Evolutionary conservation across 2,888 invertebrate genomes (phyloP).

Genomic region (Dione vanillae): DNA sequence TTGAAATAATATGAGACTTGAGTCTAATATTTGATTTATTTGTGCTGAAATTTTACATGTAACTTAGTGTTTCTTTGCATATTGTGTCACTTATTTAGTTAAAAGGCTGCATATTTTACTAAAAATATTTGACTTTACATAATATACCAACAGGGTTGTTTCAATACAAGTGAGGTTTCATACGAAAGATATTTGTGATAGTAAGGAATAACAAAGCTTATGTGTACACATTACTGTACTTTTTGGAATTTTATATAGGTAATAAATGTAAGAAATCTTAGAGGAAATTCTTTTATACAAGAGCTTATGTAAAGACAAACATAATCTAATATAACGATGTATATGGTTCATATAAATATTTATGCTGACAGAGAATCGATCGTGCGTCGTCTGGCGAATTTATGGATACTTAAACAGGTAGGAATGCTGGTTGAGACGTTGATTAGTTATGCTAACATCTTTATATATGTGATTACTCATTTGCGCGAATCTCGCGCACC

Average conservation of each 20-base stretch:
- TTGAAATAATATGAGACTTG: background rate
- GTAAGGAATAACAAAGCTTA: background rate
- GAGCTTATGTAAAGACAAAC: slow-evolving; percentile 4
- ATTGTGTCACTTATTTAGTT: too few relatives aligned
- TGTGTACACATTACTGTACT: background rate
- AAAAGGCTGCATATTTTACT: too few relatives aligned
- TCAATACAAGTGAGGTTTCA: too few relatives aligned
- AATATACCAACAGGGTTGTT: too few relatives aligned
- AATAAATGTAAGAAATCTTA: background rate
- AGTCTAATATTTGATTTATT: background rate
- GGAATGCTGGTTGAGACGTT: background rate
- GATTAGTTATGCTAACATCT: background rate
- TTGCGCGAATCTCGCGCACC: background rate
- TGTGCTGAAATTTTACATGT: too few relatives aligned
- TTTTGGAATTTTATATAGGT: background rate
- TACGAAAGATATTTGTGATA: background rate
- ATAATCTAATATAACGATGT: background rate
- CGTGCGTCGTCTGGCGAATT: background rate
- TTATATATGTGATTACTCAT: background rate
- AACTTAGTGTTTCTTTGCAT: too few relatives aligned
- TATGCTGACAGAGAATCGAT: slow-evolving; percentile 16
- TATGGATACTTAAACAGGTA: background rate
- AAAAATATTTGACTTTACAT: too few relatives aligned
- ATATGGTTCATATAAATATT: slow-evolving; percentile 8
- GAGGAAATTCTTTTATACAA: background rate